Base-by-base conservation (phyloP, 2,797 vertebrate genomes). In the Microctenopoma steveboyesi region DNA sequence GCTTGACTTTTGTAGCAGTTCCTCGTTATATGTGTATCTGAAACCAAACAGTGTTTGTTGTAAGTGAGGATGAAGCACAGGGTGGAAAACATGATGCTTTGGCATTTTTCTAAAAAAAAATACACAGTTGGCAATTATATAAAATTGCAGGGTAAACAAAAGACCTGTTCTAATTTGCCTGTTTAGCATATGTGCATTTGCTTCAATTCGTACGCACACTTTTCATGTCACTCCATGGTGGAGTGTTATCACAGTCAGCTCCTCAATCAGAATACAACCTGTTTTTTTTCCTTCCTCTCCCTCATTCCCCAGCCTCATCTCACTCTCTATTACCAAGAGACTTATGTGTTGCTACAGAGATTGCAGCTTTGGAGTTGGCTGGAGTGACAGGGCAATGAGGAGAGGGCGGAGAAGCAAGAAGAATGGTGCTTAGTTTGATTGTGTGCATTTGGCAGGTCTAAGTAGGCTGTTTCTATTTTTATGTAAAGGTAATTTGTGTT, bases 91-190 rank as follows among this genome's bases (percentile, higher is more conserved):
- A 54, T 47, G 55, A 72, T 61, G 64, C 42, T 74, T 74, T 84
- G 76, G 73, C 52, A 56, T 74, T 83, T 77, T 59, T 4, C 27
- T 33, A 14, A n/a, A 58, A 60, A 59, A 52, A 51, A 47, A 45
- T 40, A 55, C 35, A 66, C 45, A n/a, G 25, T 70, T 65, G 43
- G 69, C 74, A 65, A 85, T 81, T 81, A 61, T 61, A 57, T 72
- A n/a, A 84, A 86, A 87, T 87, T 78, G 72, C 71, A 69, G 60
- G 69, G 46, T 67, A 69, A 78, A 68, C 64, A 62, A 67, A 69
- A 65, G 9, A 59, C 27, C 50, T 49, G 53, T 75, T 75, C 48
- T 72, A 70, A 76, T 84, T 81, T 80, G 43, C 12, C 63, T 74
- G 46, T 69, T 80, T 65, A 55, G 42, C 66, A 49, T 72, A 59